Evolutionary conservation across 2,113 vertebrate species (phyloP), one percentile per base, ranked within the genome.

Genomic region (Myiozetetes cayanensis): DNA sequence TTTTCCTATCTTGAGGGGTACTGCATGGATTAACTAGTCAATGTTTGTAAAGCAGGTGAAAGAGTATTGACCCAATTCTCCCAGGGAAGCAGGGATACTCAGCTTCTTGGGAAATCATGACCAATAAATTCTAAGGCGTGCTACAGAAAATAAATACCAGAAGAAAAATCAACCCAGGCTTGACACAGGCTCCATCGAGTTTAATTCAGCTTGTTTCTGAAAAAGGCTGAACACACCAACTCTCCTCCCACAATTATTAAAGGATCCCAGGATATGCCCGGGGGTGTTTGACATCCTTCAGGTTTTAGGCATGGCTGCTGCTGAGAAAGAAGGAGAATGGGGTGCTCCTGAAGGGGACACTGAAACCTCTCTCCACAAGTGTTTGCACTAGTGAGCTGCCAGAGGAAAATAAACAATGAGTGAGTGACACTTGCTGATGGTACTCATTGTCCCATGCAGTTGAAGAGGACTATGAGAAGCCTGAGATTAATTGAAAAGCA

Each of bases 21-120:
- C 86, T 94, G 85, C 83, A 81, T 50, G 90, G 92, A 94, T 96
- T 94, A 96, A 49, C 75, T 79, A 71, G 83, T 65, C 83, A 63
- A 28, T 90, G 87, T 79, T 90, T 89, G 88, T 87, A 91, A 89
- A 93, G 86, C 77, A 81, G 90, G 86, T 85, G 79, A 75, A 94
- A 84, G 83, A 75, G 41, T 87, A 88, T 92, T 96, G 90, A 65
- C 83, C 4, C 1, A 16, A 67, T 90, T 88, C 90, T 96, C 85
- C 44, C 76, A 65, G 52, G 56, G 52, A 94, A 84, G 37, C 56
- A 74, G 44, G 75, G 85, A 86, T 47, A 84, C 72, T 47, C 8
- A 5, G 63, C n/a, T 90, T 71, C 85, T 93, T 75, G 52, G 68
- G 31, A 74, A 87, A 87, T 74, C 53, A 49, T 18, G 61, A 86